Conservation (phyloP, 2,113 vertebrate species). For the Gopherus evgoodei region DNA sequence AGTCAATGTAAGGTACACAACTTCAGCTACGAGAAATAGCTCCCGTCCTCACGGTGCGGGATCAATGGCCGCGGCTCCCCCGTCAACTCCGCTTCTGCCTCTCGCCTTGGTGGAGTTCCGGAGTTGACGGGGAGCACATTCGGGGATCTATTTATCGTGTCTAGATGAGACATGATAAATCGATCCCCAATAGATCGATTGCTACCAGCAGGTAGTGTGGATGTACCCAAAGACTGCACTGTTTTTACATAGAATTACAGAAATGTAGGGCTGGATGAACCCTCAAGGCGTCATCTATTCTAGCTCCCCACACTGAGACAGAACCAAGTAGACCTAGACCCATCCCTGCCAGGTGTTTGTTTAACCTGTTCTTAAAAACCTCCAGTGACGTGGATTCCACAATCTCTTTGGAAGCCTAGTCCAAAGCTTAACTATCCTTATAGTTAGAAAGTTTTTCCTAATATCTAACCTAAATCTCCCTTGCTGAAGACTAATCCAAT, state of each 20-base stretch:
- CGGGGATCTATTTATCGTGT: no score
- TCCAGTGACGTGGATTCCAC: background rate
- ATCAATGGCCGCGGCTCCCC: no score
- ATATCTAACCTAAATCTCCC: background rate
- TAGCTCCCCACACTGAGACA: background rate
- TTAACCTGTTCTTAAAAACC: background rate
- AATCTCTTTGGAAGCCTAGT: background rate
- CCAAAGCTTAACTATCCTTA: background rate
- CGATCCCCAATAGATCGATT: no score
- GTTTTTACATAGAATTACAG: background rate
- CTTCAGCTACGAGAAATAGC: no score
- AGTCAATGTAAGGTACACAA: no score
- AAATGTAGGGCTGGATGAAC: background rate
- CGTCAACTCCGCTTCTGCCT: no score
- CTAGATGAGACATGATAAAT: no score
- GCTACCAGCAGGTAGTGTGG: no score
- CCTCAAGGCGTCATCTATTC: background rate
- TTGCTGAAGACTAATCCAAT: background rate
- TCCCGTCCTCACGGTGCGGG: no score
- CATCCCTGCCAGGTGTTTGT: background rate
- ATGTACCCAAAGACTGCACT: no score
- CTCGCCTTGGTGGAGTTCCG: no score
- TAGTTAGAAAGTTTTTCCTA: background rate
- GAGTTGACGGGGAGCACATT: no score
- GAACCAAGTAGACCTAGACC: background rate